Evolutionary conservation across 2,797 vertebrate genomes (phyloP).

Genomic region (Poliocrania exsul): DNA sequence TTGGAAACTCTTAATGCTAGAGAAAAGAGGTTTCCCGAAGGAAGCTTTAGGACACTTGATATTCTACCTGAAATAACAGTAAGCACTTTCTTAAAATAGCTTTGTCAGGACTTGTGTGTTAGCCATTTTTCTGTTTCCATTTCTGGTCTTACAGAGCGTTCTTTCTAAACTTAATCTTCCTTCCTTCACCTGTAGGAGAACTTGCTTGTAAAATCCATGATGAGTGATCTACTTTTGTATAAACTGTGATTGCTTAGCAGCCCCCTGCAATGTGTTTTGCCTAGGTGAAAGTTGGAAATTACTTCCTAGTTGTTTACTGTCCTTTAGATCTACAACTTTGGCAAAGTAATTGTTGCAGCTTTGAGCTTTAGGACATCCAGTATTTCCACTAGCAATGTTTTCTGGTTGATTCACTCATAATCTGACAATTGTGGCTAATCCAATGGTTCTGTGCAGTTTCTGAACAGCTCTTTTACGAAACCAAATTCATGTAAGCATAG

Average conservation of each 20-base stretch:
- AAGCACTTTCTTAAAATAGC: background rate
- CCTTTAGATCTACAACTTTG: background rate
- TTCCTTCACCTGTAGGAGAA: background rate
- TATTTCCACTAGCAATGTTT: background rate
- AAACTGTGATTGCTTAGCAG: background rate
- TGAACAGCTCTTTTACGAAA: background rate
- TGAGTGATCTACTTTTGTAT: background rate
- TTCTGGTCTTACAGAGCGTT: background rate
- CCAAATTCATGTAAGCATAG: background rate
- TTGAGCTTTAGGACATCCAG: background rate
- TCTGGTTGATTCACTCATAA: background rate
- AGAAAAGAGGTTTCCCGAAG: background rate
- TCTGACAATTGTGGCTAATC: background rate
- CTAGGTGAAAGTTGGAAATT: background rate
- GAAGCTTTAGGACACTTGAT: background rate
- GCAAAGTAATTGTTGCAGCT: background rate
- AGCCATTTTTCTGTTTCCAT: background rate
- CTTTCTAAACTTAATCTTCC: background rate
- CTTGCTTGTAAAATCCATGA: background rate
- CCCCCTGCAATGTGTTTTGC: background rate
- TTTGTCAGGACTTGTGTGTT: background rate
- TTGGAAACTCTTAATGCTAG: background rate
- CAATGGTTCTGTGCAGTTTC: background rate
- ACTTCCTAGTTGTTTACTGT: background rate
- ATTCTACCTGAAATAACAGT: background rate